Evolutionary conservation across 2,888 invertebrate genomes (phyloP).

Genomic region (Zootermopsis nevadensis): DNA sequence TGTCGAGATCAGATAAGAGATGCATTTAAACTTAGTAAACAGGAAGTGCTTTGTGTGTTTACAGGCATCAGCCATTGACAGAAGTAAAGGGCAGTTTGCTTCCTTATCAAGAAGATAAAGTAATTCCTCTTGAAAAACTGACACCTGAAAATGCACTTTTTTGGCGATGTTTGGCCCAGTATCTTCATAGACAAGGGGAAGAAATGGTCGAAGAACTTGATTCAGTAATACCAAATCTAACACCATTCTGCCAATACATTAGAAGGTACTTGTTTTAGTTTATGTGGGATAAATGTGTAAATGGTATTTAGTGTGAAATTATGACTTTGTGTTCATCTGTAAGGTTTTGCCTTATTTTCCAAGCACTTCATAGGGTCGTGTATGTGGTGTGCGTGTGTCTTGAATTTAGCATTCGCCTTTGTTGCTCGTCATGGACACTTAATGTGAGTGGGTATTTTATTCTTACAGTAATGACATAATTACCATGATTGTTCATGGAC

Average conservation of each 20-base stretch:
- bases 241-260: slow-evolving; percentile 79
- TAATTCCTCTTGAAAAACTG: slow-evolving; percentile 66
- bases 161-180: slow-evolving; percentile 72
- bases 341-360: too few species aligned
- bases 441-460: too few species aligned
- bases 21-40: too few species aligned
- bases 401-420: too few species aligned
- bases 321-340: too few species aligned
- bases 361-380: too few species aligned
- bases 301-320: too few species aligned
- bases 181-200: slow-evolving; percentile 63
- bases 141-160: slow-evolving; percentile 70
- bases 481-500: too few species aligned
- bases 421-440: too few species aligned
- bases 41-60: slow-evolving; percentile 48
- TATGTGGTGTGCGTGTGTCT: too few species aligned
- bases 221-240: slow-evolving; percentile 75
- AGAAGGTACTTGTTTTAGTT: slow-evolving; percentile 66
- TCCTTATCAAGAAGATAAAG: slow-evolving; percentile 61
- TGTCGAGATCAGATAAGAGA: too few species aligned
- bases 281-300: not conserved
- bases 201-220: slow-evolving; percentile 71
- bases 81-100: slow-evolving; percentile 64
- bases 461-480: too few species aligned
- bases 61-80: slow-evolving; percentile 60